Evolutionary conservation across 2,797 vertebrate genomes (phyloP).

Genomic region (Phoeniculus purpureus): DNA sequence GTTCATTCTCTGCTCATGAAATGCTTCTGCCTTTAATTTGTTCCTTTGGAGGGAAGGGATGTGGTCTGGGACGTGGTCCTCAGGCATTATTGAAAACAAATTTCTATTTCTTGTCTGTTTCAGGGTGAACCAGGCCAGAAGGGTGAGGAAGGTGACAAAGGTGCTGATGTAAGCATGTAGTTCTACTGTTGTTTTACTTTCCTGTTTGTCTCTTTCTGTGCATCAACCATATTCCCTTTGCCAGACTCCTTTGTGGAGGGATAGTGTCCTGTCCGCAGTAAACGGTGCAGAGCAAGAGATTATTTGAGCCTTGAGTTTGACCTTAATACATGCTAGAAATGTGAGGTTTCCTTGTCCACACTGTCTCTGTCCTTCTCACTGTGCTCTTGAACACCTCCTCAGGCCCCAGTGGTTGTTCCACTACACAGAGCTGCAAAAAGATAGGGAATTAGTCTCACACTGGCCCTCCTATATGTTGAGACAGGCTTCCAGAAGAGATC

Average conservation of each 20-base stretch:
- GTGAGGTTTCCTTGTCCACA: background rate
- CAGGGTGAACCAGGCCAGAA: conserved; percentile 87
- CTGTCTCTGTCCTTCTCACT: background rate
- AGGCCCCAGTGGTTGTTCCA: background rate
- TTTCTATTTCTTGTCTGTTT: conserved; percentile 41
- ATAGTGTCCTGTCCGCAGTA: background rate
- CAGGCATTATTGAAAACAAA: background rate
- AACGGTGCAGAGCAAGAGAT: background rate
- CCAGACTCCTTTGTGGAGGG: background rate
- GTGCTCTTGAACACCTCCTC: background rate
- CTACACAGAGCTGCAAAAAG: background rate
- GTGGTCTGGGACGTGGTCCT: background rate
- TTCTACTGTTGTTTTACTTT: background rate
- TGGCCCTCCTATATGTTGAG: background rate
- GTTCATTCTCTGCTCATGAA: background rate
- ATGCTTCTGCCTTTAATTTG: background rate
- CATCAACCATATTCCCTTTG: background rate
- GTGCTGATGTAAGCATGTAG: conserved; percentile 81
- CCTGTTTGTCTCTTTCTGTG: background rate
- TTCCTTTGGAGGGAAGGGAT: background rate
- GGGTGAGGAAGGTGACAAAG: conserved; percentile 86
- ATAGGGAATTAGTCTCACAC: background rate
- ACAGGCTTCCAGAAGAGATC: background rate
- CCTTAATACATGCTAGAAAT: background rate
- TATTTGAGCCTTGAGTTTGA: background rate